Conservation (phyloP, 2,113 vertebrate genomes). For the Brevimyrus niger region DNA sequence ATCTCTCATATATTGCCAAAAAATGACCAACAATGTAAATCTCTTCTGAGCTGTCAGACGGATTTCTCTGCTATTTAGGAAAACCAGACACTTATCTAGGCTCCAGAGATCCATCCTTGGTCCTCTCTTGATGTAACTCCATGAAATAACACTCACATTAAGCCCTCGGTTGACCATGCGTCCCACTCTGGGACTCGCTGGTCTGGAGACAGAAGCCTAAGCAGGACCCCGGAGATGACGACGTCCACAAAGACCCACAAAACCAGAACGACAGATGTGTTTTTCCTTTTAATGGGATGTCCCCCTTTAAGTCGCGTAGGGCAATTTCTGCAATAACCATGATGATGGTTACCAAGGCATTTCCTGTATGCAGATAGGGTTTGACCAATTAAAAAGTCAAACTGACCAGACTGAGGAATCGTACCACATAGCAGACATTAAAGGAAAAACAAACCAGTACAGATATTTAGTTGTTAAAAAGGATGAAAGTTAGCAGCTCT, state of each 20-base stretch:
- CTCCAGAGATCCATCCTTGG: not conserved
- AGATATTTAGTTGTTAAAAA: slow-evolving; percentile 19
- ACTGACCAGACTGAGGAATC: slow-evolving; percentile 14
- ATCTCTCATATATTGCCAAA: not conserved
- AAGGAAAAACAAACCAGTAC: slow-evolving; percentile 1
- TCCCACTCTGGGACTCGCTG: not conserved
- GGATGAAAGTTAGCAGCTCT: slow-evolving; percentile 27
- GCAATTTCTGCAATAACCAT: not conserved
- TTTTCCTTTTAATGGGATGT: not conserved
- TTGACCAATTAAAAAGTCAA: slow-evolving; percentile 16
- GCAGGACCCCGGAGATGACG: not conserved
- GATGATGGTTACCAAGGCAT: slow-evolving; percentile 19
- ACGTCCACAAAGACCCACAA: not conserved
- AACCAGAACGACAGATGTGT: not conserved
- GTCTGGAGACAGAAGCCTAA: not conserved
- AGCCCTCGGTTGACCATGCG: not conserved
- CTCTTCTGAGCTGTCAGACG: not conserved
- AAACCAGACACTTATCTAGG: not conserved
- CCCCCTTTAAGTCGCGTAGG: not conserved
- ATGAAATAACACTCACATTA: not conserved
- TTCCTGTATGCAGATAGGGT: slow-evolving; percentile 16
- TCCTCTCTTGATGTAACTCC: not conserved
- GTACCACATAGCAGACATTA: slow-evolving; percentile 26
- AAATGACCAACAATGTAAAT: not conserved
- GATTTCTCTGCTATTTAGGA: not conserved